A percentile compares a stretch with the other conserved stretches of the same genome.
These are phyloP conservation scores for Isurus oxyrinchus DNA, from an alignment of 2,113 vertebrate genomes.

Conservation along the genomic window DNA sequence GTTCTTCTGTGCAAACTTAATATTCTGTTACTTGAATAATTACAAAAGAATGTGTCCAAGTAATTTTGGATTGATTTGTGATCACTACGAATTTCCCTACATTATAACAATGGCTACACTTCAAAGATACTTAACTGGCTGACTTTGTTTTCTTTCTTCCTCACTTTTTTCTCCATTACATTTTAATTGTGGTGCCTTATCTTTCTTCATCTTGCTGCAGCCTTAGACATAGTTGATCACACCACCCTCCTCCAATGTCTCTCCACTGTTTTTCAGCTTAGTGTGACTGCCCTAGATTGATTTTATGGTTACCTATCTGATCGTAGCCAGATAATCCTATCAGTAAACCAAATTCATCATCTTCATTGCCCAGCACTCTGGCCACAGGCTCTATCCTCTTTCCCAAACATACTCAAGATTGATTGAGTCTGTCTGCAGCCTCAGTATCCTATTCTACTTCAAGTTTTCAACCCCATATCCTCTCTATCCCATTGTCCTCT, in stretches of 20 bases:
- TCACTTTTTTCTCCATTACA: background rate
- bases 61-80: background rate
- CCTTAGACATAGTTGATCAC: no score
- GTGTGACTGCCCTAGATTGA: no score
- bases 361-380: background rate
- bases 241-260: no score
- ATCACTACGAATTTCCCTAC: background rate
- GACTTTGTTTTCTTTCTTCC: background rate
- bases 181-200: background rate
- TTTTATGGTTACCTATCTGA: background rate
- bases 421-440: background rate
- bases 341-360: background rate
- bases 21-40: background rate
- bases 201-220: no score
- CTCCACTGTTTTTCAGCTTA: no score
- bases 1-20: background rate
- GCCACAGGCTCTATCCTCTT: background rate
- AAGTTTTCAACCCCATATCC: background rate
- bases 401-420: background rate
- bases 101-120: background rate
- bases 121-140: background rate
- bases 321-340: background rate
- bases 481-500: background rate
- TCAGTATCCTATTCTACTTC: background rate
- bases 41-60: background rate